Conservation (phyloP, 2,888 invertebrate genomes). For the Cetonia aurata region DNA sequence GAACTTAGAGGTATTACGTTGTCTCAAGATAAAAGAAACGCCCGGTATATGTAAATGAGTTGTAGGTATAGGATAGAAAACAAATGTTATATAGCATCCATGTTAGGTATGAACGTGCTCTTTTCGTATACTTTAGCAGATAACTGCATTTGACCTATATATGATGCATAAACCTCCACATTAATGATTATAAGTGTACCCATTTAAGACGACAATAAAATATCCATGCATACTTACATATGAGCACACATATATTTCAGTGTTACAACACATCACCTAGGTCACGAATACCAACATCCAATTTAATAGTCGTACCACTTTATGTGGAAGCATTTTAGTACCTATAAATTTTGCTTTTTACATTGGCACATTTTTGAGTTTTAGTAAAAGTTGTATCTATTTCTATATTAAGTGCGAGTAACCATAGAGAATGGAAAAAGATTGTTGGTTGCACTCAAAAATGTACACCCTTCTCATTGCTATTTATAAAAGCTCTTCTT, state of each 20-base stretch:
- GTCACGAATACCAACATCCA: constrained; percentile 4
- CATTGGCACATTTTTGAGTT: neutral
- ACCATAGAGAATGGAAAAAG: neutral
- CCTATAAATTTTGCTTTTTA: constrained; percentile 6
- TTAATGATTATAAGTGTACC: neutral
- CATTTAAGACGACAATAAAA: constrained; percentile 11
- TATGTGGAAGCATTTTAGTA: constrained; percentile 5
- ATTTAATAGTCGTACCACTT: neutral
- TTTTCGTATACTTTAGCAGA: too few relatives aligned
- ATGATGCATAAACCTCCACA: constrained; percentile 1
- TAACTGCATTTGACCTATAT: neutral
- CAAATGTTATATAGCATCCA: too few relatives aligned
- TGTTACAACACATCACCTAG: neutral
- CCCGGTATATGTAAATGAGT: too few relatives aligned
- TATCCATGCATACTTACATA: neutral
- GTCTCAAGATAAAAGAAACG: too few relatives aligned
- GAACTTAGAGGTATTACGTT: too few relatives aligned
- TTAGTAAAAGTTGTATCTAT: neutral
- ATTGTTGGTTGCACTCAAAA: too few relatives aligned
- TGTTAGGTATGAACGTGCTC: too few relatives aligned
- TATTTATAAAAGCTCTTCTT: too few relatives aligned
- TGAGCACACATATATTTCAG: constrained; percentile 7
- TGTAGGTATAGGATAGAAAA: too few relatives aligned
- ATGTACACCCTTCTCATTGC: too few relatives aligned
- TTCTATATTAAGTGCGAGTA: neutral